Percentiles rank a stretch among this genome's conserved stretches.
These are phyloP conservation scores for Ligdia adustata DNA, from an alignment of 2,888 invertebrate genomes.

Conservation along the genomic window DNA sequence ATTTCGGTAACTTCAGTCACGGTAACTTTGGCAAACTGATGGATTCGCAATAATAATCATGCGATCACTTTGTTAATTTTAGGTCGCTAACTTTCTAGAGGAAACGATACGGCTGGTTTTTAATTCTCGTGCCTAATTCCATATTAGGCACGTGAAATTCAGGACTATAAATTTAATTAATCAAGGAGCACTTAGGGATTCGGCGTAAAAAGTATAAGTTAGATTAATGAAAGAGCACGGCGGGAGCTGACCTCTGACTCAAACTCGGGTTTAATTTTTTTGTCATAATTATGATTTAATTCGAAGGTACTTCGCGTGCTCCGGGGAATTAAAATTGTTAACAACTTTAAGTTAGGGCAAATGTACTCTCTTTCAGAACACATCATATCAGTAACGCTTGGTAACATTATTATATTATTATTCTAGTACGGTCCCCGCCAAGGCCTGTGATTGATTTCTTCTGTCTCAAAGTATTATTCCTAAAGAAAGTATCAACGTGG, in stretches of 20 bases:
- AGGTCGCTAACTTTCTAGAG: slow-evolving; percentile 7
- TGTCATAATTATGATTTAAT: slow-evolving; percentile 2
- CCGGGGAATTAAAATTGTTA: too few relatives aligned
- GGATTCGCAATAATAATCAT: slow-evolving; percentile 20
- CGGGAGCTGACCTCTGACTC: not conserved
- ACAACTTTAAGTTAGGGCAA: too few relatives aligned
- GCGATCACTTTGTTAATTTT: slow-evolving; percentile 9
- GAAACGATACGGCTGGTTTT: not conserved
- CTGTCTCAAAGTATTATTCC: not conserved
- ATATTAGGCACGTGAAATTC: too few relatives aligned
- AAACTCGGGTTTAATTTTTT: not conserved
- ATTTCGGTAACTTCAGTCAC: slow-evolving; percentile 25
- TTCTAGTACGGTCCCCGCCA: too few relatives aligned
- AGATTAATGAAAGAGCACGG: slow-evolving; percentile 1
- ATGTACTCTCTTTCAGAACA: too few relatives aligned
- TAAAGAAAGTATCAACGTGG: slow-evolving; percentile 2
- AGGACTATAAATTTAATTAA: too few relatives aligned
- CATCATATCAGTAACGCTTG: too few relatives aligned
- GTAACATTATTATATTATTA: too few relatives aligned
- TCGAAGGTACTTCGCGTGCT: not conserved
- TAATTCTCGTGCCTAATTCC: too few relatives aligned
- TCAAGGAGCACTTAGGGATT: too few relatives aligned
- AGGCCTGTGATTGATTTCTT: not conserved
- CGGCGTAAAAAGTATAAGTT: not conserved
- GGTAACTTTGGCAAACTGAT: slow-evolving; percentile 24